A percentile compares a stretch with the other conserved stretches of the same genome.
Conservation (phyloP, 1,140 invertebrate genomes). For the Drosophila prosaltans region DNA sequence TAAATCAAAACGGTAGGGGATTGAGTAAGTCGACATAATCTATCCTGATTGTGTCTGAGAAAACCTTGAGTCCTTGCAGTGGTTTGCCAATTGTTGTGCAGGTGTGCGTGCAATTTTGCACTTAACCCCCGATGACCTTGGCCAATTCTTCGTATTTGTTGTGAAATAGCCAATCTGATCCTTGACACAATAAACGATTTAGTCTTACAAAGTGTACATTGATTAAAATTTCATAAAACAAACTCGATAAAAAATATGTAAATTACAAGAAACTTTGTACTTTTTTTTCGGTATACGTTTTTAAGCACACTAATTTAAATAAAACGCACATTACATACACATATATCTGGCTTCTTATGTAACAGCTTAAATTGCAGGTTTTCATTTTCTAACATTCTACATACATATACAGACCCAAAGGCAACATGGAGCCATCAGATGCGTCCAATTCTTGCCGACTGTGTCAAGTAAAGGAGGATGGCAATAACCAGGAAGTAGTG, state of each 20-base stretch:
- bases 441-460: not conserved
- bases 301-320: slow-evolving; percentile 14
- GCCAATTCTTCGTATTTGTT: slow-evolving; percentile 63
- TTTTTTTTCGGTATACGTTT: slow-evolving; percentile 12
- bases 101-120: slow-evolving; percentile 66
- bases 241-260: slow-evolving; percentile 24
- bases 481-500: not conserved
- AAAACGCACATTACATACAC: not conserved
- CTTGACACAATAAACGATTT: slow-evolving; percentile 44
- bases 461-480: not conserved
- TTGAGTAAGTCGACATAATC: not conserved
- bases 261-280: slow-evolving; percentile 15
- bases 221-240: slow-evolving; percentile 19
- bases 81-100: not conserved
- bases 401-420: not conserved
- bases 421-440: slow-evolving; percentile 19
- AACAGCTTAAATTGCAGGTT: slow-evolving; percentile 31
- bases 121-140: slow-evolving; percentile 64
- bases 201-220: slow-evolving; percentile 27
- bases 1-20: not conserved
- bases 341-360: not conserved
- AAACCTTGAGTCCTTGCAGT: slow-evolving; percentile 25
- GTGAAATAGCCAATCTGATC: slow-evolving; percentile 44
- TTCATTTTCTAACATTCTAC: slow-evolving; percentile 18
- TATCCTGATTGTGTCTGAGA: not conserved